Evolutionary conservation across 2,888 invertebrate species (phyloP), one percentile per base, ranked within the genome.

Genomic region (Melanostoma mellinum): DNA sequence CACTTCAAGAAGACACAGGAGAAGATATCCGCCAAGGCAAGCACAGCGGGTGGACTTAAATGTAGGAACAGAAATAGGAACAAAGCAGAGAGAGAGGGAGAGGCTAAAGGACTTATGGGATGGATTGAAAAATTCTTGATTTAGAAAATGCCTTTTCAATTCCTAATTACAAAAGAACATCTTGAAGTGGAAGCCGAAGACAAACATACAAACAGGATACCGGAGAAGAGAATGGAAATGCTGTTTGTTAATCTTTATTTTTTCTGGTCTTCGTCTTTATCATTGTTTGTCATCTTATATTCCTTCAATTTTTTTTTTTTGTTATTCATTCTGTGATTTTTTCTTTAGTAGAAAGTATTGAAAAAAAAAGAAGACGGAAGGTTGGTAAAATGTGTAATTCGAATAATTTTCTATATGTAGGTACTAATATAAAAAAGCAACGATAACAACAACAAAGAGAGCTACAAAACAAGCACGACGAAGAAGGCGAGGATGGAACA

Each of bases 371-470:
- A 48, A 36, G 0, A 3, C 3, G 65, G 38, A 61, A 73, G 50
- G 80, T 77, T 60, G 53, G 40, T 58, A 36, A 79, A 71, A 50
- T 74, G 61, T 79, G 84, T 71, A 84, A 84, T 79, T 79, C 74
- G 71, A 84, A 84, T 74, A 79, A 69, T 68, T 56, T 60, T 71
- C 52, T 67, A 50, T 72, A 48, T 55, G 46, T 55, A 32, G 10
- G 65, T 67, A 74, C 35, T n/a, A n/a, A 9, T 53, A 67, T 32
- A 56, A n/a, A 65, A 50, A 6, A 63, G 20, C 33, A 8, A 61
- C 50, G 40, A 9, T 38, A 10, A 61, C 50, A 48, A 9, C n/a
- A 33, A 10, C 6, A 20, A 20, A 40, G 33, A 79, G 30, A 36
- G 46, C 20, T 20, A 20, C 20, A 20, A 20, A 20, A 75, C 9